Conservation (phyloP, 2,888 invertebrate species). For the Unio delphinus region DNA sequence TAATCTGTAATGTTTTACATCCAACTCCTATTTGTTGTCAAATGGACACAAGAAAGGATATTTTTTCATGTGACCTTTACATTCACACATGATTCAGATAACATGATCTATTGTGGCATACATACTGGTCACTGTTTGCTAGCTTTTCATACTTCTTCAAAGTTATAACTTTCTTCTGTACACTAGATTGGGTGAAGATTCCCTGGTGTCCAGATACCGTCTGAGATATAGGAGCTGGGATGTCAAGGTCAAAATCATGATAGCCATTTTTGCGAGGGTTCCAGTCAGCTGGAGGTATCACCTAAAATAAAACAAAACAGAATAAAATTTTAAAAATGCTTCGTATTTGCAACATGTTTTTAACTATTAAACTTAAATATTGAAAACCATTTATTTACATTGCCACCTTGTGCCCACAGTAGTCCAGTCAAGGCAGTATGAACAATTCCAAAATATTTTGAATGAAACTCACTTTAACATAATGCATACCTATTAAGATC, state of each 20-base stretch:
- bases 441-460: no score
- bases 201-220: conserved; percentile 96
- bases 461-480: no score
- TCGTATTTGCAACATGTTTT: no score
- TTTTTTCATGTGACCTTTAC: not conserved
- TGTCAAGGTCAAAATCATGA: conserved; percentile 83
- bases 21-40: no score
- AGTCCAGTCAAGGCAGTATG: no score
- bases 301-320: conserved; percentile 70
- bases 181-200: conserved; percentile 95
- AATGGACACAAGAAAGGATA: no score
- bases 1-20: no score
- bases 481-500: no score
- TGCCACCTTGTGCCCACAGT: no score
- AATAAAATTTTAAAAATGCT: no score
- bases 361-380: no score
- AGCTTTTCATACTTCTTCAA: conserved; percentile 90
- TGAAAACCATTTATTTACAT: no score
- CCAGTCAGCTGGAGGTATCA: conserved; percentile 98
- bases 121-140: conserved; percentile 77
- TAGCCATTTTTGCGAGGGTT: conserved; percentile 87
- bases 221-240: conserved; percentile 96
- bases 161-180: conserved; percentile 92
- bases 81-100: not conserved
- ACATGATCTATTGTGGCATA: not conserved